Conservation (phyloP, 2,888 invertebrate genomes). For the Chrysina gloriosa region DNA sequence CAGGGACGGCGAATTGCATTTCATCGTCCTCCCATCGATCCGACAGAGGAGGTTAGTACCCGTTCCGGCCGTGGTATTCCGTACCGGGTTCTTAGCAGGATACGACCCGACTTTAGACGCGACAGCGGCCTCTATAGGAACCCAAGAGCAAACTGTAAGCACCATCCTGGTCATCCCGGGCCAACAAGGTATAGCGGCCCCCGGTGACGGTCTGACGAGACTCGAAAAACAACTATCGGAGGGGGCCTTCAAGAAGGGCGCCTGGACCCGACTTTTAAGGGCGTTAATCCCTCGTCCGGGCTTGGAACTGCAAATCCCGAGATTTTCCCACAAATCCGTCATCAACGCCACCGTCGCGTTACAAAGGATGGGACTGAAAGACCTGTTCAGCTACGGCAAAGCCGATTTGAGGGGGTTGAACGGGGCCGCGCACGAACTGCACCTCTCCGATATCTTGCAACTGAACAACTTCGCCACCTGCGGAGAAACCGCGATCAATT, state of each 20-base stretch:
- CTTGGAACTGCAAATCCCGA: conserved; percentile 84
- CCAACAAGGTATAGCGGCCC: conserved; percentile 83
- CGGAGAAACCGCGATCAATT: conserved; percentile 76
- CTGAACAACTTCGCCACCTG: conserved; percentile 87
- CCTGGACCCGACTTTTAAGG: conserved; percentile 80
- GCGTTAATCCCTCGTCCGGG: conserved; percentile 81
- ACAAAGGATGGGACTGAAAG: conserved; percentile 83
- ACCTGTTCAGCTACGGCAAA: conserved; percentile 78
- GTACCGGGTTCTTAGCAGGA: conserved; percentile 81
- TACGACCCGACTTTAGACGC: conserved; percentile 88
- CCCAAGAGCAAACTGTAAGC: conserved; percentile 77
- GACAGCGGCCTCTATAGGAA: conserved; percentile 83
- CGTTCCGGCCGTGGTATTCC: conserved; percentile 85
- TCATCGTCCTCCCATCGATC: conserved; percentile 83
- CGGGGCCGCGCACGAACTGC: conserved; percentile 81
- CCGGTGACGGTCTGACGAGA: conserved; percentile 81
- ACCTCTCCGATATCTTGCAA: conserved; percentile 86
- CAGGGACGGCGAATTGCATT: conserved; percentile 87
- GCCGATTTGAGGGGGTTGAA: conserved; percentile 88
- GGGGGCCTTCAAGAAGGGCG: conserved; percentile 73
- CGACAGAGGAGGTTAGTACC: conserved; percentile 84
- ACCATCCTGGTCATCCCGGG: conserved; percentile 87
- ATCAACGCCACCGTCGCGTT: conserved; percentile 84
- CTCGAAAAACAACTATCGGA: conserved; percentile 78
- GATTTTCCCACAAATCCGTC: conserved; percentile 85